These are phyloP conservation scores for Rhagologus leucostigma DNA, from an alignment of 2,113 vertebrate genomes.

Conservation along the genomic window DNA sequence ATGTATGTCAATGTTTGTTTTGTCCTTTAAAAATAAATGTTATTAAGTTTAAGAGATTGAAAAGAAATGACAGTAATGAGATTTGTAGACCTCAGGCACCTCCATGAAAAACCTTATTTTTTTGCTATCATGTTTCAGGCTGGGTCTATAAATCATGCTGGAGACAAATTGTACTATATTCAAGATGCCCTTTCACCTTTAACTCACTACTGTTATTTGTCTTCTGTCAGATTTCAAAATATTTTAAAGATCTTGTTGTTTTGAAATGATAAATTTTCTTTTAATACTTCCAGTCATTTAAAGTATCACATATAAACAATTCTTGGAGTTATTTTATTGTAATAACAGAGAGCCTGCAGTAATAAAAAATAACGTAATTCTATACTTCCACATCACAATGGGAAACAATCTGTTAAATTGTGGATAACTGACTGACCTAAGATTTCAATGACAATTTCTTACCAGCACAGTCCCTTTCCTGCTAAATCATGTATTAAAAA, in stretches of 20 bases:
- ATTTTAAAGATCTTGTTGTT: not conserved
- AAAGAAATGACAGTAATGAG: slow-evolving; percentile 25
- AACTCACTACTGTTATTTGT: slow-evolving; percentile 6
- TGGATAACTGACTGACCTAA: not conserved
- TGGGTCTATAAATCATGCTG: slow-evolving; percentile 36
- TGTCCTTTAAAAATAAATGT: not conserved
- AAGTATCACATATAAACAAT: not conserved
- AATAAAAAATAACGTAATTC: not conserved
- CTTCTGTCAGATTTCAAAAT: slow-evolving; percentile 28
- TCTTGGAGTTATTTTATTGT: not conserved
- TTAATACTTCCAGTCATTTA: not conserved
- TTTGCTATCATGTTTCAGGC: not conserved
- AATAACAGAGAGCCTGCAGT: not conserved
- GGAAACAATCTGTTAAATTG: not conserved
- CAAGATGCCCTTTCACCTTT: slow-evolving; percentile 32
- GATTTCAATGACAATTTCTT: not conserved
- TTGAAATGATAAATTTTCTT: not conserved
- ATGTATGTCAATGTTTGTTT: not conserved
- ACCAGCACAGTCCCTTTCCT: not conserved
- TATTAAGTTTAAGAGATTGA: not conserved
- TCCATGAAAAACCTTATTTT: not conserved
- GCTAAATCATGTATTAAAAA: not conserved
- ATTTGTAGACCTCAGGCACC: slow-evolving; percentile 11
- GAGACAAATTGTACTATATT: slow-evolving; percentile 26
- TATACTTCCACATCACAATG: not conserved